Conservation (phyloP, 2,113 vertebrate species). For the Neolamprologus sp. region DNA sequence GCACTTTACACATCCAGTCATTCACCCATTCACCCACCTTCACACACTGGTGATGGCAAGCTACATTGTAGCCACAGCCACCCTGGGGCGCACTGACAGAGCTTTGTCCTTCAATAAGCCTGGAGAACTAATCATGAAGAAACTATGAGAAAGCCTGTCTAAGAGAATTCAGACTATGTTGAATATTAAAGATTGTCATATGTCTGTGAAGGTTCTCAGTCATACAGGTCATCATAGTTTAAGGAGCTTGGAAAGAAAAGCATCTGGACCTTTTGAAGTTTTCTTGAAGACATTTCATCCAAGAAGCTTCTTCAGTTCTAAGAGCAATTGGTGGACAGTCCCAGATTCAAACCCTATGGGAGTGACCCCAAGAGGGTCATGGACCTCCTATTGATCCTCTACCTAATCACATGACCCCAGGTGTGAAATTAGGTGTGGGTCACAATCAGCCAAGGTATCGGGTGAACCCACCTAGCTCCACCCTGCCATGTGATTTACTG, state of each 20-base stretch:
- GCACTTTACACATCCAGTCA: neutral
- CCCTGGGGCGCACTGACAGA: neutral
- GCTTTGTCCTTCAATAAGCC: neutral
- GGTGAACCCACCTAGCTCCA: neutral
- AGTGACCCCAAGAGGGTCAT: neutral
- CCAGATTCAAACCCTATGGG: neutral
- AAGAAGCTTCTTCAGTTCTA: neutral
- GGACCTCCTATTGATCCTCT: neutral
- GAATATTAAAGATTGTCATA: neutral
- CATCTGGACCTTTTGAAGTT: neutral
- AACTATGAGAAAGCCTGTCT: neutral
- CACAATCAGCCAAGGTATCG: neutral
- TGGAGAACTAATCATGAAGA: neutral
- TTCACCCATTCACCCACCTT: neutral
- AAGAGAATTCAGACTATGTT: neutral
- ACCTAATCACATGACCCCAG: neutral
- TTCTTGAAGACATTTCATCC: neutral
- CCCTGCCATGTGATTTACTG: neutral
- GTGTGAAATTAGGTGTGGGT: neutral
- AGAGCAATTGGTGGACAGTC: neutral
- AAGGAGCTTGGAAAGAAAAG: neutral
- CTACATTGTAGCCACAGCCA: neutral
- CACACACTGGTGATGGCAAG: neutral
- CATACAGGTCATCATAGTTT: neutral
- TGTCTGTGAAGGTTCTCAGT: neutral